phyloP scores from a whole-genome alignment of 2,797 vertebrate species.

The Nasua narica region DNA sequence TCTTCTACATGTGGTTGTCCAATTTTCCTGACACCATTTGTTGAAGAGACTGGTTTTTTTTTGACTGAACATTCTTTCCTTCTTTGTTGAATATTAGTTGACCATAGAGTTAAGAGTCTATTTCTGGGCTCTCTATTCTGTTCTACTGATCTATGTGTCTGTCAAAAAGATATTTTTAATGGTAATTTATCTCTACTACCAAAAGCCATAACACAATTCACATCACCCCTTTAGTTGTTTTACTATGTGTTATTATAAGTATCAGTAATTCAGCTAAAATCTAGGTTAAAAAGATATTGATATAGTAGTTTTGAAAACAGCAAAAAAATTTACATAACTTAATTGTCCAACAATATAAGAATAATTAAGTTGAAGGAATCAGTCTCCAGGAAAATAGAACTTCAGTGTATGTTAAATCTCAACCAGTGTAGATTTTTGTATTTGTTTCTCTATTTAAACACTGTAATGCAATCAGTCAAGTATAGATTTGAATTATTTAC shows the following conservation, averaged over 20 bases:
- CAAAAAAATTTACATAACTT: background rate
- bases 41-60: too few relatives aligned
- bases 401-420: background rate
- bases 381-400: background rate
- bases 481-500: background rate
- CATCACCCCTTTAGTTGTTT: background rate
- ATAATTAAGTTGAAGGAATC: background rate
- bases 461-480: rapidly evolving
- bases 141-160: too few relatives aligned
- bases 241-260: background rate
- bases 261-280: background rate
- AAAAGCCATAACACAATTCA: background rate
- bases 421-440: background rate
- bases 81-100: too few relatives aligned
- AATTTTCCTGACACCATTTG: too few relatives aligned
- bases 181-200: background rate
- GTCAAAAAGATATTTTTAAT: background rate
- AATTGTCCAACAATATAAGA: background rate
- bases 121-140: too few relatives aligned
- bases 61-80: too few relatives aligned
- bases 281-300: background rate
- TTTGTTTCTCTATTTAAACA: background rate
- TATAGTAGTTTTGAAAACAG: background rate
- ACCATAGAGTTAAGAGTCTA: too few relatives aligned
- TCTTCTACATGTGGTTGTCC: too few relatives aligned